phyloP scores from a whole-genome alignment of 2,113 vertebrate genomes.

The Macrotus californicus region DNA sequence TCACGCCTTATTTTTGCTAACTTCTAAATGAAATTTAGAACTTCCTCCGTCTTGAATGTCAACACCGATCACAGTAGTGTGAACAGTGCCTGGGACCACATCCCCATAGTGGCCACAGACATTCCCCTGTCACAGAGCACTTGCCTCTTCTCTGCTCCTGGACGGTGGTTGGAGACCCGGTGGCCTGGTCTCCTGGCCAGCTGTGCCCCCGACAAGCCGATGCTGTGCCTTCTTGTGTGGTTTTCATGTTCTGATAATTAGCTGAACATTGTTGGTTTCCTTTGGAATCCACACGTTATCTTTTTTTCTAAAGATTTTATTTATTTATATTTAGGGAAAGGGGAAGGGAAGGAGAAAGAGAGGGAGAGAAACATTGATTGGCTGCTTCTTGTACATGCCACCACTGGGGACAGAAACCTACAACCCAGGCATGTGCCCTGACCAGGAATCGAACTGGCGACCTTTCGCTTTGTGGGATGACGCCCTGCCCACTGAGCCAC shows the following conservation, averaged over 20 bases:
- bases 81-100: not conserved
- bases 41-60: not conserved
- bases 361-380: too few species aligned
- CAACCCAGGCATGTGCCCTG: too few species aligned
- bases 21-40: not conserved
- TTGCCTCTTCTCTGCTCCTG: accelerated
- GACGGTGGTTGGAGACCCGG: accelerated
- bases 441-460: too few species aligned
- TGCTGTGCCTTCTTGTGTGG: accelerated
- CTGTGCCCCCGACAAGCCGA: accelerated
- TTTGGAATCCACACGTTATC: too few species aligned
- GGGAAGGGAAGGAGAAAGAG: too few species aligned
- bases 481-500: too few species aligned
- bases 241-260: not conserved
- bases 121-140: accelerated
- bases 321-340: too few species aligned
- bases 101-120: accelerated
- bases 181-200: accelerated
- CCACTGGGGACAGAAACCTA: too few species aligned
- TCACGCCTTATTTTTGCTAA: not conserved
- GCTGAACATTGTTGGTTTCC: not conserved
- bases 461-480: too few species aligned
- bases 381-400: too few species aligned
- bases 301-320: too few species aligned
- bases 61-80: accelerated